Percentiles rank a stretch among this genome's conserved stretches.
These are phyloP conservation scores for Pocota personata DNA, from an alignment of 2,888 invertebrate species.

Conservation along the genomic window DNA sequence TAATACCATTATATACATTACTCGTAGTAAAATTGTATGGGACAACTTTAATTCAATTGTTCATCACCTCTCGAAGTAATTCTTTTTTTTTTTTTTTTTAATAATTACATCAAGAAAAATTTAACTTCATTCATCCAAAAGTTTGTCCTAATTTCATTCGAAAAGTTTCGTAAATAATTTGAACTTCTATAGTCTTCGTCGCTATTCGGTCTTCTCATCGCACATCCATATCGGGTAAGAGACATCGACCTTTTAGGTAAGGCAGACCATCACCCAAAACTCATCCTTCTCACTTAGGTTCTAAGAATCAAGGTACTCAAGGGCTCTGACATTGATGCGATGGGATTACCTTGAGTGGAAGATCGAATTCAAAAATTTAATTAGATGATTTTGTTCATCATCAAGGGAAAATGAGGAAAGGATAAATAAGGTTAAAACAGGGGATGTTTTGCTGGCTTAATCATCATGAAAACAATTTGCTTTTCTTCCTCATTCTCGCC, in stretches of 20 bases:
- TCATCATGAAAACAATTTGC: slow-evolving; percentile 4
- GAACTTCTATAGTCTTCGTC: background rate
- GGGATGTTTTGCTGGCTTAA: slow-evolving; percentile 14
- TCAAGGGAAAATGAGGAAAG: background rate
- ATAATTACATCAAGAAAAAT: background rate
- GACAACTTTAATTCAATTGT: background rate
- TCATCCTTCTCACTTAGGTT: background rate
- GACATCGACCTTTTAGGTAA: background rate
- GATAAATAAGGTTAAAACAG: background rate
- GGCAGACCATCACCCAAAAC: background rate
- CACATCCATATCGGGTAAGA: background rate
- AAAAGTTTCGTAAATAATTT: slow-evolving; percentile 11
- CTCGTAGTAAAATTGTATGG: background rate
- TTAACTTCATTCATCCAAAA: background rate
- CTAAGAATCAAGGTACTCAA: slow-evolving; percentile 11
- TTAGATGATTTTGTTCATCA: slow-evolving; percentile 23
- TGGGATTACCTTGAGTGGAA: slow-evolving; percentile 2
- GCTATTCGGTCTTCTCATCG: background rate
- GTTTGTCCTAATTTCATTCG: background rate
- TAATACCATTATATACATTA: too few relatives aligned
- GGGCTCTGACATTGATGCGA: slow-evolving; percentile 17
- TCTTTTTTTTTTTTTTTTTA: background rate
- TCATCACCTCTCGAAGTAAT: background rate
- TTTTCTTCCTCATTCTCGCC: background rate
- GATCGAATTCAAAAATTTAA: slow-evolving; percentile 50